Conservation (phyloP, 2,888 invertebrate genomes). For the Drosophila parthenogenetica region DNA sequence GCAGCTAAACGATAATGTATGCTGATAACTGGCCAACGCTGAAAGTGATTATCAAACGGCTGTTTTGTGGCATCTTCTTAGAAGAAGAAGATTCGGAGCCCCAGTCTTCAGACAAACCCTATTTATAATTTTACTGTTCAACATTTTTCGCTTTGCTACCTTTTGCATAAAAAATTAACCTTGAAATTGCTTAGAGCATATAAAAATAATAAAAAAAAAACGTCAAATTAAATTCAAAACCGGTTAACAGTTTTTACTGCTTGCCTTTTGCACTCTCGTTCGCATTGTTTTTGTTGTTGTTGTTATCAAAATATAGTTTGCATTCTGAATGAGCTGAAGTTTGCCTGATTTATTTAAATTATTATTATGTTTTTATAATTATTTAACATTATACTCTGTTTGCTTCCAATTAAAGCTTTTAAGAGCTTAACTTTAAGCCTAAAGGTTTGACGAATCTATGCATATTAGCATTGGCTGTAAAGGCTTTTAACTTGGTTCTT, state of each 20-base stretch:
- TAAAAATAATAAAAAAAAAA: conserved; percentile 27
- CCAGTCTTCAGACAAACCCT: conserved; percentile 15
- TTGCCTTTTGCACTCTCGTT: conserved; percentile 31
- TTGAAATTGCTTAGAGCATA: conserved; percentile 49
- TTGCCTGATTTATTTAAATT: conserved; percentile 11
- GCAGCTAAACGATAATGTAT: conserved; percentile 32
- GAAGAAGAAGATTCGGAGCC: neutral
- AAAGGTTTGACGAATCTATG: conserved; percentile 17
- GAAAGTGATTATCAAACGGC: conserved; percentile 35
- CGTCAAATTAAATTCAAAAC: conserved; percentile 63
- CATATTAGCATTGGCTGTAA: neutral
- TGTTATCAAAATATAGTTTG: conserved; percentile 42
- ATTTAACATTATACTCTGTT: conserved; percentile 8
- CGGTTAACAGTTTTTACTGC: conserved; percentile 52
- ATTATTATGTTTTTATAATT: conserved; percentile 18
- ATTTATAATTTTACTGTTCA: conserved; percentile 52
- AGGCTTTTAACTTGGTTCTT: conserved; percentile 8
- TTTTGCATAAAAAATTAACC: conserved; percentile 63
- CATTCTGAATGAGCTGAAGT: conserved; percentile 30
- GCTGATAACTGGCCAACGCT: conserved; percentile 35
- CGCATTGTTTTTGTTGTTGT: conserved; percentile 15
- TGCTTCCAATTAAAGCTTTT: conserved; percentile 13
- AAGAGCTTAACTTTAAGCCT: conserved; percentile 1
- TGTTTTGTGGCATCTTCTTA: neutral
- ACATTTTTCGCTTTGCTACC: conserved; percentile 19